Conservation (phyloP, 2,888 invertebrate species). For the Pyrrhia umbra region DNA sequence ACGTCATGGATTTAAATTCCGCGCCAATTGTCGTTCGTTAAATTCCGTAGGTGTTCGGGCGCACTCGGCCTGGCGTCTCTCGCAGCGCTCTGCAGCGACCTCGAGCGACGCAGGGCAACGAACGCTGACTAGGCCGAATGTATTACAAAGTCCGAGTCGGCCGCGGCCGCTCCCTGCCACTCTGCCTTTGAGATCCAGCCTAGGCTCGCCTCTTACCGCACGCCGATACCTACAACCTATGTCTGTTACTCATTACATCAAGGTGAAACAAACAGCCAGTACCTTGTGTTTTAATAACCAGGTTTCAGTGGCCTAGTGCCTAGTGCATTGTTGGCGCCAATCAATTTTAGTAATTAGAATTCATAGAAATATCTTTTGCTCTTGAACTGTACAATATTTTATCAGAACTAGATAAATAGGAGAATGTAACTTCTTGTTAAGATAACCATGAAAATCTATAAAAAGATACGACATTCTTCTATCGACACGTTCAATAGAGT, state of each 20-base stretch:
- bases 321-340: slow-evolving; percentile 46
- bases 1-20: slow-evolving; percentile 66
- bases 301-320: slow-evolving; percentile 56
- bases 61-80: slow-evolving; percentile 66
- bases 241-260: slow-evolving; percentile 83
- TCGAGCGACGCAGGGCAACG: slow-evolving; percentile 86
- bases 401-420: slow-evolving; percentile 22
- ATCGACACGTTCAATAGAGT: neutral
- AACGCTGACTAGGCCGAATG: slow-evolving; percentile 90
- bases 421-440: slow-evolving; percentile 1
- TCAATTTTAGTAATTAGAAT: slow-evolving; percentile 31
- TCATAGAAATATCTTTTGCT: slow-evolving; percentile 11
- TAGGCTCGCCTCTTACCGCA: slow-evolving; percentile 87
- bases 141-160: slow-evolving; percentile 89
- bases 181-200: slow-evolving; percentile 87
- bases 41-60: slow-evolving; percentile 80
- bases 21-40: slow-evolving; percentile 73
- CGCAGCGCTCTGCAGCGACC: slow-evolving; percentile 74
- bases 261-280: slow-evolving; percentile 82
- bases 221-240: slow-evolving; percentile 79
- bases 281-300: slow-evolving; percentile 63
- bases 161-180: slow-evolving; percentile 87
- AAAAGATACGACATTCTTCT: slow-evolving; percentile 12
- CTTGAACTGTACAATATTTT: slow-evolving; percentile 27
- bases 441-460: slow-evolving; percentile 16